A percentile compares a stretch with the other conserved stretches of the same genome.
These are phyloP conservation scores for Torymus aiolomorphi DNA, from an alignment of 2,888 invertebrate species.

Conservation along the genomic window DNA sequence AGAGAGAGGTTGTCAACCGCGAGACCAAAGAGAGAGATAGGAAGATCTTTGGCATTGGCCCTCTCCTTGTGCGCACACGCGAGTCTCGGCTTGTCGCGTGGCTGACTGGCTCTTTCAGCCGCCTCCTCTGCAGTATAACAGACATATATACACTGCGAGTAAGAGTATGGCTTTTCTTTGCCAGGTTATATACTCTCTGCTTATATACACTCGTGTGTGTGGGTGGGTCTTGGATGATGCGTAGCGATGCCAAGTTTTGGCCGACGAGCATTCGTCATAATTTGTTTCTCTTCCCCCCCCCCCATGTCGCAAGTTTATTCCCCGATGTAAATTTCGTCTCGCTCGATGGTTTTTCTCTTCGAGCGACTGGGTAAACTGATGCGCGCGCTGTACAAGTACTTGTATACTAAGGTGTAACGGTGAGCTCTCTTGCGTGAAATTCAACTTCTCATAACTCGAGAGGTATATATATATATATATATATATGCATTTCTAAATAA, in stretches of 20 bases:
- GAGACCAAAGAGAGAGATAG: conserved; percentile 22
- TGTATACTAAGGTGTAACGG: no score
- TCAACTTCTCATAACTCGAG: neutral
- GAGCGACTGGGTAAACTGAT: no score
- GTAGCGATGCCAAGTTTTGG: no score
- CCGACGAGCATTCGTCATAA: neutral
- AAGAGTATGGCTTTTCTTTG: no score
- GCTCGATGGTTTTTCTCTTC: no score
- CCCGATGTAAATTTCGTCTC: neutral
- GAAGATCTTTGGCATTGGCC: conserved; percentile 66
- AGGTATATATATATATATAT: neutral
- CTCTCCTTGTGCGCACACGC: conserved; percentile 55
- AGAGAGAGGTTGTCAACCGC: conserved; percentile 64
- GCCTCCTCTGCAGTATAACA: neutral
- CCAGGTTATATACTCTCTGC: no score
- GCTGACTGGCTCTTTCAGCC: neutral
- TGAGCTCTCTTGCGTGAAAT: neutral
- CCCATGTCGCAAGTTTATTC: neutral
- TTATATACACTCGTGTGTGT: no score
- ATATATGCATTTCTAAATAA: neutral
- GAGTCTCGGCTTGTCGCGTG: conserved; percentile 7
- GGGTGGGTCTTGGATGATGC: no score
- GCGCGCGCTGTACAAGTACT: no score
- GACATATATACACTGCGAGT: no score
- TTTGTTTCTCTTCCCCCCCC: neutral